phyloP scores from a whole-genome alignment of 2,888 invertebrate species.

The Nephrotoma appendiculata region DNA sequence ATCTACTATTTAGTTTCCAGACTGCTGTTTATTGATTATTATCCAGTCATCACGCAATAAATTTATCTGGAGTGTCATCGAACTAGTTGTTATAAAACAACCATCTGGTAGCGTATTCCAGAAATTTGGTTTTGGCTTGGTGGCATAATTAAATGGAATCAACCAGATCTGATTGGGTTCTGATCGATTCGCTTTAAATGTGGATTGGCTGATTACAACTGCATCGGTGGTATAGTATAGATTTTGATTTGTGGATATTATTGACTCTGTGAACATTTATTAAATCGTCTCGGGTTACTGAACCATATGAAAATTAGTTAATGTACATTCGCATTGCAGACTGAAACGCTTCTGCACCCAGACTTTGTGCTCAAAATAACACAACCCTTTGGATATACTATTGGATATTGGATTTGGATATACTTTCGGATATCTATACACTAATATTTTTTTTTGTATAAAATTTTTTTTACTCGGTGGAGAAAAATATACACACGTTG shows the following conservation, averaged over 20 bases:
- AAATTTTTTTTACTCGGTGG: too few relatives aligned
- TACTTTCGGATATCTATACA: too few relatives aligned
- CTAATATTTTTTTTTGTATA: too few relatives aligned
- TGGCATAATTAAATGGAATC: neutral
- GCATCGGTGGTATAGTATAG: neutral
- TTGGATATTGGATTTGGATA: too few relatives aligned
- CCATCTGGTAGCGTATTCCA: neutral
- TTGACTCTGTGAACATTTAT: neutral
- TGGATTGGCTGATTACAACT: neutral
- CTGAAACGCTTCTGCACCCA: neutral
- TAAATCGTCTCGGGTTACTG: neutral
- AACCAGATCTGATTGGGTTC: neutral
- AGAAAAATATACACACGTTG: too few relatives aligned
- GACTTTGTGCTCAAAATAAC: neutral
- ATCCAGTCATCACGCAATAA: neutral
- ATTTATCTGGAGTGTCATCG: neutral
- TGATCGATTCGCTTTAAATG: neutral
- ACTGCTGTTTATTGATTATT: neutral
- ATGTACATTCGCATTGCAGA: neutral
- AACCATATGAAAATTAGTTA: neutral
- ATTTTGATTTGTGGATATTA: neutral
- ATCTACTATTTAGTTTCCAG: neutral
- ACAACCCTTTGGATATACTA: neutral
- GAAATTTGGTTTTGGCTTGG: neutral
- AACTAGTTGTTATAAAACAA: neutral